Percentiles rank a stretch among this genome's conserved stretches.
phyloP scores from a whole-genome alignment of 2,888 invertebrate species.

The Helicoverpa assulta region DNA sequence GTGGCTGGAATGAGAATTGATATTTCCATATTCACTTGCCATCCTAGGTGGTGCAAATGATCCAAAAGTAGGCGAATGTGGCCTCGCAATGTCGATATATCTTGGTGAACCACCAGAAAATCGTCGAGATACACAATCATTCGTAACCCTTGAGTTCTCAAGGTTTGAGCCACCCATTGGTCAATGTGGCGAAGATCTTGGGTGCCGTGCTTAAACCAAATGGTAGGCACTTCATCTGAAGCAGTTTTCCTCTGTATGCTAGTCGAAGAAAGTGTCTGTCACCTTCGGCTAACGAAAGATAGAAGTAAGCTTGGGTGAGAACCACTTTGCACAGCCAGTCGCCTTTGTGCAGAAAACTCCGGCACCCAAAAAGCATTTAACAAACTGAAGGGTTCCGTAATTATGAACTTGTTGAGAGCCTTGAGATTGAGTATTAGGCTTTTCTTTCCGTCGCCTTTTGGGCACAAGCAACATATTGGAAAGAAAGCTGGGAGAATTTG shows the following conservation, averaged over 20 bases:
- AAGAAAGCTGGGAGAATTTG: not conserved
- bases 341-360: constrained; percentile 12
- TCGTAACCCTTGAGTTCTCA: no score
- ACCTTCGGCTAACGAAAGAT: not conserved
- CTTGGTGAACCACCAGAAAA: no score
- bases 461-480: constrained; percentile 1
- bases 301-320: constrained; percentile 8
- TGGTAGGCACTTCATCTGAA: no score
- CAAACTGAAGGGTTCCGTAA: no score
- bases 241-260: not conserved
- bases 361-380: constrained; percentile 4
- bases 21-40: constrained; percentile 34
- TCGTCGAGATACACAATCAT: no score
- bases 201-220: no score
- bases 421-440: not conserved
- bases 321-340: constrained; percentile 18
- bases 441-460: not conserved
- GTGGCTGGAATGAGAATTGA: constrained; percentile 35
- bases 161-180: no score
- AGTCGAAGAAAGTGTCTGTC: no score
- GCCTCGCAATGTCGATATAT: no score
- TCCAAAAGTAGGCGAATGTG: no score
- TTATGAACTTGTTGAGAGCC: not conserved
- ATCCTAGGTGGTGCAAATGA: constrained; percentile 3
- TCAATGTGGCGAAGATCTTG: no score